Base-by-base conservation (phyloP, 2,888 invertebrate species). In the Lottia scabra region DNA sequence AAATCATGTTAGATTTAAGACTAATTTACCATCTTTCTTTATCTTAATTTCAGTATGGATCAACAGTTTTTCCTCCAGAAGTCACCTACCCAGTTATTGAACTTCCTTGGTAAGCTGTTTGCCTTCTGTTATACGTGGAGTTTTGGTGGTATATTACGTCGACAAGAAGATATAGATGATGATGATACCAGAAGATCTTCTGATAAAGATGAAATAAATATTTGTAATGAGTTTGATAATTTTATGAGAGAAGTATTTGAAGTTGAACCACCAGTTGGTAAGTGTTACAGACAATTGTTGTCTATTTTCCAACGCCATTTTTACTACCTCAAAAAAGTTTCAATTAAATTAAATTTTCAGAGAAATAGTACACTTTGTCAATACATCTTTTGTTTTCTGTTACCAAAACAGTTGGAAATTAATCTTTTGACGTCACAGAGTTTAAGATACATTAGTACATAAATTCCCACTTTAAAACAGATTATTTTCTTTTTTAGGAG, bases 61-160 rank as follows among this genome's bases (percentile, higher is more conserved):
- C 83, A 84, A 74, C 81, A 82, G 73, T 87, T 83, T 66, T 89
- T 83, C 75, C 78, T 89, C 38, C 85, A 87, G 77, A 85, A 84
- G 73, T 87, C 88, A 74, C 89, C 89, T 0, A 75, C 74, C 10
- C 82, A 85, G 66, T 78, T 89, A 2, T 75, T 78, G 10, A 85
- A 83, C 71, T 69, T 89, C 6, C 77, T 89, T 5, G 88, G 89
- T 5, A 89, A 89, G 75, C 81, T 89, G 71, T 89, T 82, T 76
- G 89, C 88, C 68, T 89, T 89, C 78, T 85, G 88, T 43, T 89
- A 83, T 78, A 86, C 87, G 2, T 89, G 89, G 89, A 87, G 87
- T 76, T 81, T 89, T 71, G 89, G 89, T 6, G 88, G 88, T 15
- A 86, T 85, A 65, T 84, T 89, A 69, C 80, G 82, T 43, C 80